Evolutionary conservation across 2,113 vertebrate species (phyloP).

Genomic region (Alaudala cheleensis): DNA sequence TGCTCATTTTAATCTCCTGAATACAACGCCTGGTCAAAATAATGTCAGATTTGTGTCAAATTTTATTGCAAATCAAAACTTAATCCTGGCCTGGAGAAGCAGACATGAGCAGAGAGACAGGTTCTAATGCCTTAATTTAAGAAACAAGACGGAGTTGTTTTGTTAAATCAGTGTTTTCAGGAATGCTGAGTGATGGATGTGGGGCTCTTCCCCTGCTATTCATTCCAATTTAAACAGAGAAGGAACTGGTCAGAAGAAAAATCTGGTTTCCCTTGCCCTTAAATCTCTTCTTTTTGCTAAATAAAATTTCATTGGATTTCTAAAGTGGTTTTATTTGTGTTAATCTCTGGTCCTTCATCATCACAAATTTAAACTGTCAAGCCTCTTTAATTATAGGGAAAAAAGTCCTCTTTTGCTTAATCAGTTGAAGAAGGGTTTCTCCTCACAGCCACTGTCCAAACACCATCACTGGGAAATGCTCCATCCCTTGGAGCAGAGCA

Average conservation of each 20-base stretch:
- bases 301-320: background rate
- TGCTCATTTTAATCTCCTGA: conserved; percentile 11
- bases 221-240: background rate
- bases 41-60: conserved; percentile 58
- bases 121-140: conserved; percentile 35
- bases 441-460: conserved; percentile 5
- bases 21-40: conserved; percentile 38
- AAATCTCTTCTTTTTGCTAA: background rate
- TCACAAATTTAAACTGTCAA: background rate
- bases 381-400: background rate
- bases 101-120: background rate
- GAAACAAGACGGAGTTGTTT: background rate
- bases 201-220: background rate
- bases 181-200: background rate
- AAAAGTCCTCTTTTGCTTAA: background rate
- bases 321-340: background rate
- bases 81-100: conserved; percentile 54
- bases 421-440: conserved; percentile 5
- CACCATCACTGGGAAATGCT: background rate
- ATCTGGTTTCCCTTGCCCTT: background rate
- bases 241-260: background rate
- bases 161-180: background rate
- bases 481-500: background rate
- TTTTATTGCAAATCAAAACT: conserved; percentile 23
- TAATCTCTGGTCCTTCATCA: background rate